Conservation (phyloP, 2,797 vertebrate species). For the Zenarchopterus dispar region DNA sequence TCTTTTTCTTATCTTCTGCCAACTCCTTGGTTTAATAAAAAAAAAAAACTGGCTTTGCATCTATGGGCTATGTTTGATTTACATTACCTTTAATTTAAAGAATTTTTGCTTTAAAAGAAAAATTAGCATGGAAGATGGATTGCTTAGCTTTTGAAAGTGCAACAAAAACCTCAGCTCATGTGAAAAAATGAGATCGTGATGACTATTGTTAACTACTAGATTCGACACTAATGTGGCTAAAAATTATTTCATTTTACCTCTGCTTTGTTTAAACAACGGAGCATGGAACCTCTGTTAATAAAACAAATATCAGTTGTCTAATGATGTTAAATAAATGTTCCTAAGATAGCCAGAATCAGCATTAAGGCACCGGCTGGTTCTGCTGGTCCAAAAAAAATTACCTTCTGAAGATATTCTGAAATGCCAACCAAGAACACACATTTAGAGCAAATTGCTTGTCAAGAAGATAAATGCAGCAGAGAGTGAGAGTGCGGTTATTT, state of each 20-base stretch:
- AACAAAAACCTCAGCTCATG: not conserved
- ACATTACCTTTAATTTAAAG: too few relatives aligned
- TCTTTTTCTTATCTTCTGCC: too few relatives aligned
- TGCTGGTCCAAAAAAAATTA: slow-evolving; percentile 51
- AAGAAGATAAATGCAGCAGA: slow-evolving; percentile 73
- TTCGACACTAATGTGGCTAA: not conserved
- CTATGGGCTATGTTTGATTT: too few relatives aligned
- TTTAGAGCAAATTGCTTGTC: slow-evolving; percentile 77
- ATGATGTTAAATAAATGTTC: slow-evolving; percentile 16
- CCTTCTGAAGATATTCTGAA: slow-evolving; percentile 53
- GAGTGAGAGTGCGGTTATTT: slow-evolving; percentile 37
- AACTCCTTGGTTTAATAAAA: too few relatives aligned
- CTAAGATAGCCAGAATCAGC: slow-evolving; percentile 14
- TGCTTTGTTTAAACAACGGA: not conserved
- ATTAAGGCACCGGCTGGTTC: slow-evolving; percentile 6
- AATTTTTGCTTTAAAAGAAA: too few relatives aligned
- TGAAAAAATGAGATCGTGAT: not conserved
- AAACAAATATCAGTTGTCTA: too few relatives aligned
- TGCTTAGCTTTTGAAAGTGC: too few relatives aligned
- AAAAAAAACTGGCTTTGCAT: too few relatives aligned
- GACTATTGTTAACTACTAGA: not conserved
- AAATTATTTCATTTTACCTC: not conserved
- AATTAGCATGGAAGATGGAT: too few relatives aligned
- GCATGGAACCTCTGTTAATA: too few relatives aligned
- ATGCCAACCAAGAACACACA: slow-evolving; percentile 65